Conservation (phyloP, 2,888 invertebrate genomes). For the Odontocolon sp. region DNA sequence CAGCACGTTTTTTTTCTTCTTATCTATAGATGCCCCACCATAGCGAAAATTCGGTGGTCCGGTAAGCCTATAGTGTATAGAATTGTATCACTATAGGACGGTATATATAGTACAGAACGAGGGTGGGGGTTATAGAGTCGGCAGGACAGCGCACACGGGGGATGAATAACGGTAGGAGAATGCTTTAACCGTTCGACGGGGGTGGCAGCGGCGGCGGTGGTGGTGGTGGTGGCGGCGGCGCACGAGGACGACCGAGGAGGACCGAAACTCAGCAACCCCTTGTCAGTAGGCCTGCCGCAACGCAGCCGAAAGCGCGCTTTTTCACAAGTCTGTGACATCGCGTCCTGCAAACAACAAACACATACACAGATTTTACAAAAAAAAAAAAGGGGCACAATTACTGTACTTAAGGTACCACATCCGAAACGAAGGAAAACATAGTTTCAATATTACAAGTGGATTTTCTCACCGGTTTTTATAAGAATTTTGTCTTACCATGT, state of each 20-base stretch:
- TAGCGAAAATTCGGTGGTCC: conserved; percentile 36
- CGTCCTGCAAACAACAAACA: conserved; percentile 4
- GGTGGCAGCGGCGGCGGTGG: conserved; percentile 38
- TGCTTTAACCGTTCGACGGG: conserved; percentile 71
- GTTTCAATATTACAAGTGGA: not conserved
- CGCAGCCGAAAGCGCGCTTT: conserved; percentile 76
- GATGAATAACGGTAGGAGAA: conserved; percentile 75
- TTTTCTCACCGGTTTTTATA: not conserved
- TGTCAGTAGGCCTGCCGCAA: conserved; percentile 77
- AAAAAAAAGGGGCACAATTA: not conserved
- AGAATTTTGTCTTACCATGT: not conserved
- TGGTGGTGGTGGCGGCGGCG: conserved; percentile 65
- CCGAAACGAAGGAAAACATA: not conserved
- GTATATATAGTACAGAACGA: conserved; percentile 29
- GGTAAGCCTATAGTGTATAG: not conserved
- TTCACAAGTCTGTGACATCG: conserved; percentile 33
- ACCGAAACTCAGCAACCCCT: conserved; percentile 71
- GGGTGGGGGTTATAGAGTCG: conserved; percentile 62
- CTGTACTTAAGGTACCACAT: not conserved
- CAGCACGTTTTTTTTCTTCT: conserved; percentile 25
- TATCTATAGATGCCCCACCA: conserved; percentile 45
- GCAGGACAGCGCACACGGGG: conserved; percentile 64
- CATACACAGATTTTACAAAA: not conserved
- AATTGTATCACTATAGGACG: not conserved
- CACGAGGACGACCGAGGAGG: conserved; percentile 69